Evolutionary conservation across 2,888 invertebrate species (phyloP).

Genomic region (Gymnosoma rotundatum): DNA sequence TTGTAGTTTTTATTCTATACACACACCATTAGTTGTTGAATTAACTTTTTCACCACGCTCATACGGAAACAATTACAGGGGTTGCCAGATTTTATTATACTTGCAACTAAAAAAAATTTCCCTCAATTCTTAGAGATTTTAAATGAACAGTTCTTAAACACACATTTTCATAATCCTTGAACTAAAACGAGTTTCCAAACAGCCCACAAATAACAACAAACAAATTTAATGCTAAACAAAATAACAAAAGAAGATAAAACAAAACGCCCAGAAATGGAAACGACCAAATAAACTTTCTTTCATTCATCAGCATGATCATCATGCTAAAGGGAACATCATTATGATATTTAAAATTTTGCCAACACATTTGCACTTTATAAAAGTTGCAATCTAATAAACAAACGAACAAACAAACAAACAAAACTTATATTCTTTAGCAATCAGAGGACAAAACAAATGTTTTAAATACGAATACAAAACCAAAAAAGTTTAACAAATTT

Average conservation of each 20-base stretch:
- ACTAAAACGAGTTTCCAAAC: too few relatives aligned
- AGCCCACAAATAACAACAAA: too few relatives aligned
- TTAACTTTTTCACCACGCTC: too few relatives aligned
- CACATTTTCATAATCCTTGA: too few relatives aligned
- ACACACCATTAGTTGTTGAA: too few relatives aligned
- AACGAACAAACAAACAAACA: background rate
- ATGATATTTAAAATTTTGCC: constrained; percentile 41
- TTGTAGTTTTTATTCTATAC: too few relatives aligned
- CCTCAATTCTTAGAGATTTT: background rate
- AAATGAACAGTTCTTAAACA: background rate
- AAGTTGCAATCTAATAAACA: background rate
- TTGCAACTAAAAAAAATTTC: too few relatives aligned
- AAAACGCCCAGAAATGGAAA: background rate
- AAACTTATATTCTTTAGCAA: constrained; percentile 13
- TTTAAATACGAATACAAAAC: background rate
- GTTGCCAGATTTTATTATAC: too few relatives aligned
- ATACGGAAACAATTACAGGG: too few relatives aligned
- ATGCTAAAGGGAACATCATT: constrained; percentile 18
- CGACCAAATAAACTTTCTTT: constrained; percentile 35
- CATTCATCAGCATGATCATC: constrained; percentile 21
- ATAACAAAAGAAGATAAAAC: too few relatives aligned
- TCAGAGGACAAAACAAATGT: constrained; percentile 16
- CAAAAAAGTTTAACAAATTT: constrained; percentile 21
- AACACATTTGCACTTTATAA: constrained; percentile 61
- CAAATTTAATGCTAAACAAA: too few relatives aligned